Evolutionary conservation across 2,113 vertebrate species (phyloP), one percentile per base, ranked within the genome.

Genomic region (Malurus melanocephalus): DNA sequence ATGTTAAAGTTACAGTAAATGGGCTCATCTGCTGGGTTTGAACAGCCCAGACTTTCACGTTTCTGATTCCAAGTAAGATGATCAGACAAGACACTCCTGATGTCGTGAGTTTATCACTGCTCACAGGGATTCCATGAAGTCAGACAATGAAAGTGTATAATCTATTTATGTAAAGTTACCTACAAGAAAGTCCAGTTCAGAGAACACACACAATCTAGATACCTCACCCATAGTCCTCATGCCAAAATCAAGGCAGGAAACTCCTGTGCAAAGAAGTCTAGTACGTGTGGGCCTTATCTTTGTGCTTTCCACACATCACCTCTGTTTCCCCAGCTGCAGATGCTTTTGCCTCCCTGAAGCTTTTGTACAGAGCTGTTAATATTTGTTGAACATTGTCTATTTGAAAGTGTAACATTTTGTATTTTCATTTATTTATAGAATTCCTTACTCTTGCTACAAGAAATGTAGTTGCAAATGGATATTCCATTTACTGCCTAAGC

Each of bases 391-490:
- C 4, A 11, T 32, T 55, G 15, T 48, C 59, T 53, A 18, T 74
- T 87, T 12, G 13, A 71, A 91, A 81, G 38, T 26, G 38, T 59
- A 89, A 73, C 38, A 51, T 32, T 89, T 74, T 87, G 53, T 72
- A 19, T 60, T 81, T 77, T 48, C 49, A 60, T 79, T 81, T 67
- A 26, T 90, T 84, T 75, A 33, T 68, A 67, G 42, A 88, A 81
- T 89, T 61, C 61, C 30, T 88, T 94, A 33, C 51, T 28, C 46
- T 49, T 61, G 40, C 60, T 71, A 71, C 33, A 84, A 57, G 82
- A 94, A 92, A 84, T 19, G 38, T 5, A 55, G 21, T 75, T 93
- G 80, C 77, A 88, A 93, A 87, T 79, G 53, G 43, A 55, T 72
- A 74, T 75, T 91, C 55, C 84, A 80, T 76, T 89, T 61, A 42